Evolutionary conservation across 2,888 invertebrate species (phyloP), one percentile per base, ranked within the genome.

Genomic region (Cloeon dipterum): DNA sequence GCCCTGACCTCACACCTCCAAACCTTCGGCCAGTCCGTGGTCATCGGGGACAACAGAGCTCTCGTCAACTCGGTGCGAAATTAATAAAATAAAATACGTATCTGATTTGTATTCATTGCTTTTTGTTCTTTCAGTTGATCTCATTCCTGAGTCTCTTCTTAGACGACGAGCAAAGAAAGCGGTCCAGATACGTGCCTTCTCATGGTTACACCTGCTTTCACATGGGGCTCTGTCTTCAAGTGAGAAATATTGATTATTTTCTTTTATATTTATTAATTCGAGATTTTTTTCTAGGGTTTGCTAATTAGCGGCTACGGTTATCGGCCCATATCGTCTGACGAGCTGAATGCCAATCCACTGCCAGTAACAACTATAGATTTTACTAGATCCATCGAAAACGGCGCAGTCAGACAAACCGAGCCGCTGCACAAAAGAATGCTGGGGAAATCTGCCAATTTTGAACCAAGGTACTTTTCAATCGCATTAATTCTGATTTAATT

Each of bases 1-100:
- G 42, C 41, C 8, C 36, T 45, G 20, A 44, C 43, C 13, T 45
- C 45, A 8, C 45, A 45, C 35, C 34, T 45, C 8, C 45, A 45
- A 35, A 45, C 45, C 7, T 44, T 40, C 41, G 44, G 45, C 5
- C 41, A 44, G 26, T 42, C 43, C 11, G 42, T 45, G 23, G 40
- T 45, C 10, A 42, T 44, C 36, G 44, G 45, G 14, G 33, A 40
- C 25, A 41, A 38, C 14, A 17, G 39, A 11, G 16, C 34, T 16
- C 41, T 41, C 20, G 40, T 45, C 4, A 44, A 45, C 36, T 35
- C 38, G 7, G 45, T 44, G 40, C 41, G 42, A 42, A 4, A 10
- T 36, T 13, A 5, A 8, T 16, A 7, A 32, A 23, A 23, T 11
- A 23, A 19, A 11, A n/a, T 18, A 25, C 4, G n/a, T 19, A 25